Evolutionary conservation across 2,797 vertebrate genomes (phyloP).

Genomic region (Monodelphis domestica): DNA sequence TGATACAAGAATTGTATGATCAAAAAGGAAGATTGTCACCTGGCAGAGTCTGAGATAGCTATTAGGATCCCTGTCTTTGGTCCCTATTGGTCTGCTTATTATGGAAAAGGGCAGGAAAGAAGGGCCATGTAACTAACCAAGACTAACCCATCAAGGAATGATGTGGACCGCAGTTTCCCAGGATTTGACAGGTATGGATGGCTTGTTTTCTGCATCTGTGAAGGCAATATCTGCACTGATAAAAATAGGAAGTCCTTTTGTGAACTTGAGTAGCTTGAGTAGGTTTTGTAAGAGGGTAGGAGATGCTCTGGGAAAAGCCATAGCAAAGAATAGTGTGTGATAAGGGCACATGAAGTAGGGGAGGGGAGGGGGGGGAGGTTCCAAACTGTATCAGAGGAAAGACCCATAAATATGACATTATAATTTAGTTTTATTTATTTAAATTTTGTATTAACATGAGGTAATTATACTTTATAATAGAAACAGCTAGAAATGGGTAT

Average conservation of each 20-base stretch:
- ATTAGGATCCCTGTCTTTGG: background rate
- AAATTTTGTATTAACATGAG: background rate
- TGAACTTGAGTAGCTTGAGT: background rate
- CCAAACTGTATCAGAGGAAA: background rate
- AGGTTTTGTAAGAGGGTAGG: background rate
- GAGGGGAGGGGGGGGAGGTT: background rate
- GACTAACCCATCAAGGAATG: no score
- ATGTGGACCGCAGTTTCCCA: background rate
- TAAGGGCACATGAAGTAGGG: background rate
- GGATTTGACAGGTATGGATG: background rate
- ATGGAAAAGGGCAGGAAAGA: background rate
- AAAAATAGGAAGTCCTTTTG: background rate
- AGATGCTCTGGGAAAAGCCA: background rate
- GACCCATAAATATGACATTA: background rate
- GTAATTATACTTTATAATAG: background rate
- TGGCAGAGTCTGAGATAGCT: background rate
- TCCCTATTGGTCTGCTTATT: background rate
- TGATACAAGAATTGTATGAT: background rate
- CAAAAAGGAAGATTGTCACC: background rate
- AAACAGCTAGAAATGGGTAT: background rate
- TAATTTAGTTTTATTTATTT: background rate
- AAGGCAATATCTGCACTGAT: background rate
- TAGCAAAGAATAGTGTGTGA: background rate
- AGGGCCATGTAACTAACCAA: background rate
- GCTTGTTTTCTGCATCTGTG: background rate